phyloP scores from a whole-genome alignment of 2,113 vertebrate species.

The Cyphomyrus plagiostoma region DNA sequence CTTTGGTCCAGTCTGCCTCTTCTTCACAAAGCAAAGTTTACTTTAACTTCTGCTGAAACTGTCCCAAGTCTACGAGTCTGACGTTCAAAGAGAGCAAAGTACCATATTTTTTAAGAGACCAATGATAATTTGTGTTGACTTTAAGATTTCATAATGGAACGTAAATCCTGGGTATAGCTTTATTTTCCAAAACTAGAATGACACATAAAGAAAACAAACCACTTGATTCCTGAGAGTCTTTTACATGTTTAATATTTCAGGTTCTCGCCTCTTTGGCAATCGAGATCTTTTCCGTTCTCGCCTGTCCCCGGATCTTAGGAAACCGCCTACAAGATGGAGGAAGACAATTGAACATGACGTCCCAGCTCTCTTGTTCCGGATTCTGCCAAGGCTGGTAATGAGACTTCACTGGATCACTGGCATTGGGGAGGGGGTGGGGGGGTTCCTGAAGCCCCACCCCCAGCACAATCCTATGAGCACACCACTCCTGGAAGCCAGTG shows the following conservation, averaged over 20 bases:
- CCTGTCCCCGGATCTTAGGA: conserved; percentile 53
- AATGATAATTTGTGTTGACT: conserved; percentile 45
- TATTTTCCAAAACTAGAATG: conserved; percentile 59
- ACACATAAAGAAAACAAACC: conserved; percentile 56
- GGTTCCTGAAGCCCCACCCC: neutral
- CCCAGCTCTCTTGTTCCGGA: conserved; percentile 49
- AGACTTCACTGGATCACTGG: conserved; percentile 48
- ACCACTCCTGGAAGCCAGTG: neutral
- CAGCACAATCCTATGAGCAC: neutral
- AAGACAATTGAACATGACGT: conserved; percentile 55
- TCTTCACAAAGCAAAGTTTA: neutral
- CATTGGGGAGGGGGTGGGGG: conserved; percentile 37
- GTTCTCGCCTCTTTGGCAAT: conserved; percentile 53
- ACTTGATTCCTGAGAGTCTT: conserved; percentile 48
- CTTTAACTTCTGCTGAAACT: neutral
- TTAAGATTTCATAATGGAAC: conserved; percentile 56
- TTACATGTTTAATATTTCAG: conserved; percentile 59
- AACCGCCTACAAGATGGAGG: conserved; percentile 46
- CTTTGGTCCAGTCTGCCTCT: neutral
- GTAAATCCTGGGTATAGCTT: conserved; percentile 52
- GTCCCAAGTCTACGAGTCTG: neutral
- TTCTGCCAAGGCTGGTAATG: conserved; percentile 55
- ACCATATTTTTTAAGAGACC: conserved; percentile 14
- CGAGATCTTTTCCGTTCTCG: conserved; percentile 49
- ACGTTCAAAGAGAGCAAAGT: neutral